Evolutionary conservation across 2,888 invertebrate species (phyloP), one percentile per base, ranked within the genome.

Genomic region (Stegana nigrithorax): DNA sequence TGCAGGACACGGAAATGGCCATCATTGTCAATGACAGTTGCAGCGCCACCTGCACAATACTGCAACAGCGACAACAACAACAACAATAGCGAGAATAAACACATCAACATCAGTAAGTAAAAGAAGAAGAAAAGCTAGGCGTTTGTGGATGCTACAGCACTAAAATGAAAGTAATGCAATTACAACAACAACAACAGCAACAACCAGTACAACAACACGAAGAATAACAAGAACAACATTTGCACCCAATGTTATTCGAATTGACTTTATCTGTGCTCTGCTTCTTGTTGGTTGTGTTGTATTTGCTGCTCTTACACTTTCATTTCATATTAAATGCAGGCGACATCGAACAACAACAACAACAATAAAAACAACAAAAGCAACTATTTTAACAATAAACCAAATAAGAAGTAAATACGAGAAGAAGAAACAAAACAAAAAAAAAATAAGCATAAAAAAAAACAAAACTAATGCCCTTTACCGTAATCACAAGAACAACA

Each of bases 251-350:
- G 77, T 77, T 74, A 71, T 79, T 75, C 72, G 68, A 78, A 79
- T 78, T 80, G 78, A 77, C 75, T 78, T 75, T 67, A 75, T 77
- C 71, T 73, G 66, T 67, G 69, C 68, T 64, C 21, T 56, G 61
- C 25, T 27, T 47, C 32, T 10, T 27, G 5, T n/a, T 51, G 39
- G 3, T 14, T 32, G 36, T 26, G 23, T 21, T 67, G 59, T 36
- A 26, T 7, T 32, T 61, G 61, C 12, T 53, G 59, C 14, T 36
- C 36, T 17, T 60, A 36, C 47, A 47, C 47, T 32, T 53, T 27
- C 51, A 53, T 53, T 53, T 29, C 25, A 25, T 32, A 14, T 5
- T 14, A 55, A 55, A 7, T 55, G 29, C 23, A 21, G 17, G 12
- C 14, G 17, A 14, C 39, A 39, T 14, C 39, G 14, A 5, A 29